Percentiles rank a stretch among this genome's conserved stretches.
Evolutionary conservation across 2,888 invertebrate genomes (phyloP).

Genomic region (Dioctria linearis): DNA sequence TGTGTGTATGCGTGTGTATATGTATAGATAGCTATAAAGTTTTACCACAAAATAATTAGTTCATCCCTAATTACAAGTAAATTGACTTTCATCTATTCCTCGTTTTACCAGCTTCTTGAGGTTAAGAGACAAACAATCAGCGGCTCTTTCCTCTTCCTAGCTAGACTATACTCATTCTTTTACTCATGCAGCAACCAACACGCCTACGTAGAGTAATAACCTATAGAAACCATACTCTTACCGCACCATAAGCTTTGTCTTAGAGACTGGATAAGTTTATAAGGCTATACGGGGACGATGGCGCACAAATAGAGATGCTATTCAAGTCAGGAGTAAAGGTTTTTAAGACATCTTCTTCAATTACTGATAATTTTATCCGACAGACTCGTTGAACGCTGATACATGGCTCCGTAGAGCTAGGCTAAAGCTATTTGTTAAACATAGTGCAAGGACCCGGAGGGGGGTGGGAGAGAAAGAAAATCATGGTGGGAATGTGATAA

Average conservation of each 20-base stretch:
- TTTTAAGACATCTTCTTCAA: slow-evolving; percentile 47
- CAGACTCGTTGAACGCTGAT: slow-evolving; percentile 33
- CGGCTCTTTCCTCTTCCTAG: not conserved
- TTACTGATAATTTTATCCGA: slow-evolving; percentile 44
- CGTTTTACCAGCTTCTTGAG: slow-evolving; percentile 15
- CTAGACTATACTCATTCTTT: too few species aligned
- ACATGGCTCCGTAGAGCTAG: not conserved
- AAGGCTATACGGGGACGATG: not conserved
- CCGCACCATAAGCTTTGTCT: slow-evolving; percentile 3
- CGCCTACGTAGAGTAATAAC: slow-evolving; percentile 28
- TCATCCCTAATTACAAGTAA: slow-evolving; percentile 49
- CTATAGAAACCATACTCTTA: slow-evolving; percentile 9
- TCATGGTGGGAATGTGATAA: slow-evolving; percentile 12
- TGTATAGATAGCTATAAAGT: not conserved
- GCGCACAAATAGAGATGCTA: slow-evolving; percentile 11
- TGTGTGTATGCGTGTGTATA: too few species aligned
- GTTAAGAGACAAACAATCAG: slow-evolving; percentile 36
- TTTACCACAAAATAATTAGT: slow-evolving; percentile 46
- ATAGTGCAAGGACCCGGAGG: not conserved
- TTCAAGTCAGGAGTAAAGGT: slow-evolving; percentile 25
- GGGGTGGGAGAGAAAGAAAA: not conserved
- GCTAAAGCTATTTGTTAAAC: too few species aligned
- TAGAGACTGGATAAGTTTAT: slow-evolving; percentile 2
- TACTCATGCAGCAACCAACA: too few species aligned
- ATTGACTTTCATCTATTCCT: slow-evolving; percentile 42